A percentile compares a stretch with the other conserved stretches of the same genome.
Conservation (phyloP, 2,888 invertebrate species). For the Pseudoips prasinana region DNA sequence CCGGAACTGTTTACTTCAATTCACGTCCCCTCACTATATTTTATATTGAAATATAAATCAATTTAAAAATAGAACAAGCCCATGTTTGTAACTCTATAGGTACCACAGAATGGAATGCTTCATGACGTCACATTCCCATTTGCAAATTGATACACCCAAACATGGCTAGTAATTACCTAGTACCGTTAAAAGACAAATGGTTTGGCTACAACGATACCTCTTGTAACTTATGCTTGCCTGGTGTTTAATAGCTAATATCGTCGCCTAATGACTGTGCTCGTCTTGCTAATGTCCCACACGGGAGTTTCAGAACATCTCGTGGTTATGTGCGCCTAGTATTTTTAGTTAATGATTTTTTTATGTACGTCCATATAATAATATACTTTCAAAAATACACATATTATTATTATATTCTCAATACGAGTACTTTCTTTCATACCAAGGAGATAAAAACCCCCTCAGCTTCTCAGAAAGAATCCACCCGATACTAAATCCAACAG, state of each 20-base stretch:
- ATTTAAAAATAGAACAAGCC: no score
- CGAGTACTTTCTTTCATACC: no score
- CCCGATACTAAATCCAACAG: conserved; percentile 29
- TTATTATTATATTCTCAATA: no score
- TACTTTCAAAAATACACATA: no score
- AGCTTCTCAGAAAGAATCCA: no score
- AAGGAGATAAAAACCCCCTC: no score
- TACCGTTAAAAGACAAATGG: conserved; percentile 63
- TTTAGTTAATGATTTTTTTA: conserved; percentile 16
- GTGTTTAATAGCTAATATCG: conserved; percentile 81
- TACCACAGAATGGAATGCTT: no score
- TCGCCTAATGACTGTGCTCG: conserved; percentile 78
- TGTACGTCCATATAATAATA: neutral
- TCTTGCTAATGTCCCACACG: conserved; percentile 76
- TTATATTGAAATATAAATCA: no score
- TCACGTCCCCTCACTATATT: no score
- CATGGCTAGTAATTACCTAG: conserved; percentile 24
- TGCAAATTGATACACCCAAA: neutral
- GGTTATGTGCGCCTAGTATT: conserved; percentile 32
- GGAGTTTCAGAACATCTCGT: conserved; percentile 40
- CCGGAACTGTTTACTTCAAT: no score
- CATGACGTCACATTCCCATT: conserved; percentile 6
- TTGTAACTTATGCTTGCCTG: conserved; percentile 55
- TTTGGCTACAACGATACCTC: conserved; percentile 46
- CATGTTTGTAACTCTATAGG: no score